phyloP scores from a whole-genome alignment of 2,113 vertebrate species.

The Odontesthes bonariensis region DNA sequence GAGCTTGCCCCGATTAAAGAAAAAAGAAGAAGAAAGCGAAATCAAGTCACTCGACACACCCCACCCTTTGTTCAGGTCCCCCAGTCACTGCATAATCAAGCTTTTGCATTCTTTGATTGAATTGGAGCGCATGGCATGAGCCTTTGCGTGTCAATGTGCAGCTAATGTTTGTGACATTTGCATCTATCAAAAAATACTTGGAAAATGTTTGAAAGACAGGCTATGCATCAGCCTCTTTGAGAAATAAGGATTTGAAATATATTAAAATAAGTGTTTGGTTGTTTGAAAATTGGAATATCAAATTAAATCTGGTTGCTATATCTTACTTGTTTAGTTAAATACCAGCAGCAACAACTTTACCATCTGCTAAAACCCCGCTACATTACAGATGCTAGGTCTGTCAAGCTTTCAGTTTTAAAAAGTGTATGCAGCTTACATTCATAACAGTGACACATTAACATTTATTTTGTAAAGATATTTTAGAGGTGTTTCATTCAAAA shows the following conservation, averaged over 20 bases:
- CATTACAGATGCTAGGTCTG: slow-evolving; percentile 18
- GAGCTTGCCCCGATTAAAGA: slow-evolving; percentile 47
- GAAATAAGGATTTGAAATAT: background rate
- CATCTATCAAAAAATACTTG: slow-evolving; percentile 38
- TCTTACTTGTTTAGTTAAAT: background rate
- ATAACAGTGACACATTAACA: background rate
- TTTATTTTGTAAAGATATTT: background rate
- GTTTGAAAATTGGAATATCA: slow-evolving; percentile 4
- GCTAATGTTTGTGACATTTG: slow-evolving; percentile 76
- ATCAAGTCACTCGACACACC: slow-evolving; percentile 46
- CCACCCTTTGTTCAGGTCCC: slow-evolving; percentile 38
- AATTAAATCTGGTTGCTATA: slow-evolving; percentile 15
- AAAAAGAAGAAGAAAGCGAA: slow-evolving; percentile 10
- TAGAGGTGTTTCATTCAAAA: background rate
- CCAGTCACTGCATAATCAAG: slow-evolving; percentile 48
- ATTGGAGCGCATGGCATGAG: slow-evolving; percentile 77
- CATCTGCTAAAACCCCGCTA: background rate
- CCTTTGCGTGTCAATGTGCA: slow-evolving; percentile 78
- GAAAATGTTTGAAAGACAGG: slow-evolving; percentile 1
- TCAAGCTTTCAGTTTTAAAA: slow-evolving; percentile 45
- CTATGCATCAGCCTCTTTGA: background rate
- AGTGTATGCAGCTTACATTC: background rate
- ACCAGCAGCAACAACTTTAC: background rate
- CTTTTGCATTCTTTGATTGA: slow-evolving; percentile 66
- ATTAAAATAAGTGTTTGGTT: slow-evolving; percentile 8